Evolutionary conservation across 2,888 invertebrate species (phyloP).

Genomic region (Callinectes sapidus): DNA sequence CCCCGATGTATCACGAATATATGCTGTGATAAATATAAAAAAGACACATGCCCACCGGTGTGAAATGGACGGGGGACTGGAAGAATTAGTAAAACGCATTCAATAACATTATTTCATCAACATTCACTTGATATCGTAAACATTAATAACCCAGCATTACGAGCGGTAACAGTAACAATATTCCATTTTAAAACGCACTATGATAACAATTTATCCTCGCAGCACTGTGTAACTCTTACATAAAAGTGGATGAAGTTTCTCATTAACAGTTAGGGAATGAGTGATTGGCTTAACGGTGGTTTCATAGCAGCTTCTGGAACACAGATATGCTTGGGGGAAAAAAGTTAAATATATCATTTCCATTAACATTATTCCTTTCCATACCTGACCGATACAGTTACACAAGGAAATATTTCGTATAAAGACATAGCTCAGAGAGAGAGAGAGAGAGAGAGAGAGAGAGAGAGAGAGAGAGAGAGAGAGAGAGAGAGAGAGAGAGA

Average conservation of each 20-base stretch:
- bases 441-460: background rate
- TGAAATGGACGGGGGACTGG: conserved; percentile 32
- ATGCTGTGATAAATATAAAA: conserved; percentile 19
- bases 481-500: background rate
- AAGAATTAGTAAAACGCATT: conserved; percentile 42
- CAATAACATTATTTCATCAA: conserved; percentile 47
- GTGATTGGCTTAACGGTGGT: conserved; percentile 37
- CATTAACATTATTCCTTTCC: background rate
- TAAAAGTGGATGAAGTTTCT: conserved; percentile 37
- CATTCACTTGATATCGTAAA: conserved; percentile 50
- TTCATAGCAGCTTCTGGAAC: conserved; percentile 27
- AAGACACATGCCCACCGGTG: conserved; percentile 31
- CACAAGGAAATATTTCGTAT: background rate
- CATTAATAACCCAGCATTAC: conserved; percentile 40
- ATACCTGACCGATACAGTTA: background rate
- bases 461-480: background rate
- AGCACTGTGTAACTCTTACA: conserved; percentile 26
- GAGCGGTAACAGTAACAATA: conserved; percentile 49
- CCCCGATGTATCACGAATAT: conserved; percentile 34
- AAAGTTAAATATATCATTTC: background rate
- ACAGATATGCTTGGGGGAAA: background rate
- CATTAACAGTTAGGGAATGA: conserved; percentile 30
- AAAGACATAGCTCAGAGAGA: background rate
- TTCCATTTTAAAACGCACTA: conserved; percentile 41
- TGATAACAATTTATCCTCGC: conserved; percentile 28